Base-by-base conservation (phyloP, 2,888 invertebrate species). In the Eilema sororculum region DNA sequence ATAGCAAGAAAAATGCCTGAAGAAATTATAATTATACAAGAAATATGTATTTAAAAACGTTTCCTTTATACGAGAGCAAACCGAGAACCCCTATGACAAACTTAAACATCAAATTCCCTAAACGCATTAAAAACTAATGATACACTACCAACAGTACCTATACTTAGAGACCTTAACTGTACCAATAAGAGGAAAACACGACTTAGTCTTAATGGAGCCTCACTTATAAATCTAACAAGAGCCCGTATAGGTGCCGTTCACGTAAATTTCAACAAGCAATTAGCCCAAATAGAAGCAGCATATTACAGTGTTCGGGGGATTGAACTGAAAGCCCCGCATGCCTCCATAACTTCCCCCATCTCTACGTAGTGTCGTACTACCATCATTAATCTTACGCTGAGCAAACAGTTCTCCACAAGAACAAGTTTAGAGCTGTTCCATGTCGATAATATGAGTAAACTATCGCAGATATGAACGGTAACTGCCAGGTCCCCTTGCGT, bases 311-410 rank as follows among this genome's bases (percentile, higher is more conserved):
- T 76, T 82, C 70, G 76, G 84, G 82, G 83, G 84, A 83, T 87
- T 81, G 84, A 85, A 84, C 85, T 78, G 77, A 85, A 86, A 87
- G 85, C 86, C 79, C 78, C 78, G 72, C 60, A 71, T 67, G 74
- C 83, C 80, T 80, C 79, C 6, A 8, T 68, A 67, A 69, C 80
- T 76, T 65, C 83, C 83, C 82, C 75, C 71, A 75, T 68, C 75
- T 84, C 85, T 85, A 86, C 85, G 78, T 87, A 84, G 83, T 90
- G 87, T 92, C 90, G 84, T 90, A 87, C 86, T 81, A 87, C 85
- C 84, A 90, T 91, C 93, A 94, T 95, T 95, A 95, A 95, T 95
- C 94, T 95, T 94, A 86, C 87, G 89, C 83, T 83, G 87, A 88
- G 89, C 90, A 92, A 92, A 92, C 93, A 91, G 86, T 85, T 84